Percentiles rank a stretch among this genome's conserved stretches.
These are phyloP conservation scores for Parazoanthus darwini DNA, from an alignment of 92 coral and sea anemone genomes.

Conservation along the genomic window DNA sequence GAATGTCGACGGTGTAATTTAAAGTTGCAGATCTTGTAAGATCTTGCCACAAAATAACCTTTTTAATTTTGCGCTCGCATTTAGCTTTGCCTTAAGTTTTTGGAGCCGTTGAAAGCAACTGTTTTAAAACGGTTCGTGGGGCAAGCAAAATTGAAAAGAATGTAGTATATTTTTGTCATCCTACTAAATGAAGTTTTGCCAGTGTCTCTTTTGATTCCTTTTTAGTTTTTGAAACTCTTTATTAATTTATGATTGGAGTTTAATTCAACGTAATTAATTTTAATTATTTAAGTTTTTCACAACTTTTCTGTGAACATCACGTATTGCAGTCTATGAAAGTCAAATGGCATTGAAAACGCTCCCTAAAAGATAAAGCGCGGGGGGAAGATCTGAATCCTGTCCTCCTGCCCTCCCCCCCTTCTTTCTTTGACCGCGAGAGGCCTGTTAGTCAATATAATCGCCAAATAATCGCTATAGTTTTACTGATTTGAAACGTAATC, in stretches of 20 bases:
- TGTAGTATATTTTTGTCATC: background rate
- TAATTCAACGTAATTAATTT: background rate
- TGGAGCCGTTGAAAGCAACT: background rate
- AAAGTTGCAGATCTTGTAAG: background rate
- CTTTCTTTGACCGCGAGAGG: no score
- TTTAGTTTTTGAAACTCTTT: background rate
- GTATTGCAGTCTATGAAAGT: background rate
- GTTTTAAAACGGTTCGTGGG: no score
- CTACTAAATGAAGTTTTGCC: background rate
- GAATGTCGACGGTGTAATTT: background rate
- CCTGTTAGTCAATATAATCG: no score
- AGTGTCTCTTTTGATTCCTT: background rate
- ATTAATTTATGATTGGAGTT: no score
- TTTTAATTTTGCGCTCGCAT: background rate
- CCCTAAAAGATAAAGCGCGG: no score
- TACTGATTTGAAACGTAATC: no score
- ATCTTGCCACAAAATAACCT: background rate
- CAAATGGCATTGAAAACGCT: no score
- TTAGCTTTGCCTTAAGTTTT: no score
- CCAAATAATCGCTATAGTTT: no score
- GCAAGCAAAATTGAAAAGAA: background rate
- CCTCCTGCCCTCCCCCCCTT: no score
- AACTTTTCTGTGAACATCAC: no score
- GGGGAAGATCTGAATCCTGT: no score
- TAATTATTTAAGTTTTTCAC: background rate